These are phyloP conservation scores for Oreohelix idahoensis DNA, from an alignment of 1,140 invertebrate species.

Conservation along the genomic window DNA sequence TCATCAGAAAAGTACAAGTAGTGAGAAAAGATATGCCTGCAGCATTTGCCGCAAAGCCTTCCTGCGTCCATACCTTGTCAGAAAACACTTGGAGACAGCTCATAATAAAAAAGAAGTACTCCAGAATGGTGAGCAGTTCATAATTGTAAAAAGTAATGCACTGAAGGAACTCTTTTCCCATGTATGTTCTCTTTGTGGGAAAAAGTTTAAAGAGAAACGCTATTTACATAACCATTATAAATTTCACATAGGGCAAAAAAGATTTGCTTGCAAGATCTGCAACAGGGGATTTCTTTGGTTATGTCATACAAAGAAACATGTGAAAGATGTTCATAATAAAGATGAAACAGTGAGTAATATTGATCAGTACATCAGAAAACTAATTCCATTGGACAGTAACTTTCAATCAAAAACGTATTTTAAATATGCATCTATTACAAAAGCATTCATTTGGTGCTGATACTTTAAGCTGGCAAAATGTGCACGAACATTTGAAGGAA, in stretches of 20 bases:
- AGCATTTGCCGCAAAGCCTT: neutral
- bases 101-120: neutral
- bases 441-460: neutral
- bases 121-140: neutral
- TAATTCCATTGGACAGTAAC: neutral
- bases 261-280: conserved; percentile 1
- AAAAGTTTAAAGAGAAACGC: neutral
- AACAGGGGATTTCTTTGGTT: neutral
- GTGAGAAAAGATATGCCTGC: neutral
- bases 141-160: neutral
- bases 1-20: neutral
- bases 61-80: neutral
- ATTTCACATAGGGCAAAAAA: neutral
- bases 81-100: neutral
- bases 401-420: neutral
- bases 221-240: conserved; percentile 3
- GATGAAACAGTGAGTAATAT: neutral
- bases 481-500: neutral
- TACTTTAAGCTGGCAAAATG: neutral
- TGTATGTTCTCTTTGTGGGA: neutral
- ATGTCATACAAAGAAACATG: conserved; percentile 2
- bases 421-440: neutral
- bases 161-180: neutral
- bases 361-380: neutral
- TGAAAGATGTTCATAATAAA: conserved; percentile 1